phyloP scores from a whole-genome alignment of 2,888 invertebrate species.

The Mesopsocus fuscifrons region DNA sequence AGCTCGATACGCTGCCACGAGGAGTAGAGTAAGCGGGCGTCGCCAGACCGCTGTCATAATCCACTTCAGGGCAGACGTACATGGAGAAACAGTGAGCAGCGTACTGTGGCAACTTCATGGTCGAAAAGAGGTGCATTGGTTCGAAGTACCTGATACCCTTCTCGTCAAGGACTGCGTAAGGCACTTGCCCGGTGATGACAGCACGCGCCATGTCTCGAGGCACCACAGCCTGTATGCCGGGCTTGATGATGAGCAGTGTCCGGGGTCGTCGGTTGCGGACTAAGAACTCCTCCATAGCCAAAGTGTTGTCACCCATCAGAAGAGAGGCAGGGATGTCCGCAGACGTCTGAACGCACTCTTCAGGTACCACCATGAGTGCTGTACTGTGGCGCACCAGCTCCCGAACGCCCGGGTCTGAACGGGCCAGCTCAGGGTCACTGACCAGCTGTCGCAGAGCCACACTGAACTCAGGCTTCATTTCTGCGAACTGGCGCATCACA shows the following conservation, averaged over 20 bases:
- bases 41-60: constrained; percentile 8
- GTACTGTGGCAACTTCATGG: constrained; percentile 43
- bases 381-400: constrained; percentile 55
- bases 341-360: constrained; percentile 41
- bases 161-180: constrained; percentile 59
- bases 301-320: constrained; percentile 44
- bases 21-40: constrained; percentile 19
- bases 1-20: constrained; percentile 8
- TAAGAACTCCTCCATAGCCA: constrained; percentile 59
- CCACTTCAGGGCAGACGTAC: constrained; percentile 37
- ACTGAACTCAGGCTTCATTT: constrained; percentile 39
- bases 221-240: constrained; percentile 53
- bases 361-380: constrained; percentile 44
- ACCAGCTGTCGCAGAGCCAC: constrained; percentile 41
- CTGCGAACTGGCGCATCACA: constrained; percentile 50
- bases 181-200: constrained; percentile 51
- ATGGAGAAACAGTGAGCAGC: constrained; percentile 44
- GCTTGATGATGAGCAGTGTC: constrained; percentile 45
- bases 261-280: constrained; percentile 15
- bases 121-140: constrained; percentile 52
- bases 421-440: constrained; percentile 44
- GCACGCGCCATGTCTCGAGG: constrained; percentile 55
- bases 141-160: constrained; percentile 56
- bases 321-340: constrained; percentile 49
- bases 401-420: constrained; percentile 45